Conservation (phyloP, 1,140 invertebrate genomes). For the Lepidurus packardi region DNA sequence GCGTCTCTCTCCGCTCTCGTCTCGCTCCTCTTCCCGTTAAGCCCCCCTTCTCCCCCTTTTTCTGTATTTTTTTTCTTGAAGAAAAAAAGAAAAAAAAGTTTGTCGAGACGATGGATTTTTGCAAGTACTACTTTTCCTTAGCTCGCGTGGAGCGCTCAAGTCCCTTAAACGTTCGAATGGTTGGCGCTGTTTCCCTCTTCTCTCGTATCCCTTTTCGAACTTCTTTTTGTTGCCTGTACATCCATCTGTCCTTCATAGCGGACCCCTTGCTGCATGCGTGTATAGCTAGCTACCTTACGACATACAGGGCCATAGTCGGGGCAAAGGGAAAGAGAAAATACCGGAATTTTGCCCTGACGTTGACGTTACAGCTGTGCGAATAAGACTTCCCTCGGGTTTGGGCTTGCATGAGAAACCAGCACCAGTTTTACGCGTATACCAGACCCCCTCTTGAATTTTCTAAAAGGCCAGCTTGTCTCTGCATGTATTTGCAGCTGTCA, state of each 20-base stretch:
- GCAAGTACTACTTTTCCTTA: not conserved
- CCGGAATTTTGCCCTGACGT: not conserved
- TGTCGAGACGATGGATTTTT: not conserved
- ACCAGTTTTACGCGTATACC: not conserved
- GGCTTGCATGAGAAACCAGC: not conserved
- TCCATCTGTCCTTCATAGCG: not conserved
- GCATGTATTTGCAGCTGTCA: constrained; percentile 12
- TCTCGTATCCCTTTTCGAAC: not conserved
- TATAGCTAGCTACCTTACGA: not conserved
- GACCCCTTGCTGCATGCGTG: not conserved
- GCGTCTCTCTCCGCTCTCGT: not conserved
- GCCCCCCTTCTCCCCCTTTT: no score
- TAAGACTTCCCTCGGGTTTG: not conserved
- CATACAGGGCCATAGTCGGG: not conserved
- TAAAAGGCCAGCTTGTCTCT: not conserved
- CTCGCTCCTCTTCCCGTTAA: not conserved
- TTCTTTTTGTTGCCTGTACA: not conserved
- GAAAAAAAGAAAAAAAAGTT: not conserved
- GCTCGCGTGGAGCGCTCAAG: no score
- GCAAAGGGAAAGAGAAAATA: not conserved
- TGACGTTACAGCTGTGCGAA: not conserved
- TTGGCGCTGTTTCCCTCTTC: not conserved
- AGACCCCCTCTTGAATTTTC: not conserved
- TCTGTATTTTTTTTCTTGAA: not conserved
- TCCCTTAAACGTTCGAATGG: no score